These are phyloP conservation scores for Cataglyphis livida DNA, from an alignment of 2,888 invertebrate genomes.

Conservation along the genomic window DNA sequence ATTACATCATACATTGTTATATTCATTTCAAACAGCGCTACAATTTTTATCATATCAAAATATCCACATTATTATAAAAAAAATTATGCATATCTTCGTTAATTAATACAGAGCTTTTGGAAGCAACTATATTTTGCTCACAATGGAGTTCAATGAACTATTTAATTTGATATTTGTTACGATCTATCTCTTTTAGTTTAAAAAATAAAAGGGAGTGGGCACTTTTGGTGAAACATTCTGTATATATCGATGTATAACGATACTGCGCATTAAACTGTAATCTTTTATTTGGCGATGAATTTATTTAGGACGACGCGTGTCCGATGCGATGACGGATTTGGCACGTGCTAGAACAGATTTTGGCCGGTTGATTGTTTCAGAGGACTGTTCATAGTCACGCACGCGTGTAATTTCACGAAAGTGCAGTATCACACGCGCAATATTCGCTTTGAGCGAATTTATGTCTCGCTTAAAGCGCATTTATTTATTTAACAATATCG, in stretches of 20 bases:
- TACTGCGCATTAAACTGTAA: not conserved
- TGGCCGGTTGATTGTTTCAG: not conserved
- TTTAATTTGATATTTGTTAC: too few relatives aligned
- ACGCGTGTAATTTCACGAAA: constrained; percentile 31
- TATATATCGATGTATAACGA: not conserved
- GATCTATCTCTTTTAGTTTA: too few relatives aligned
- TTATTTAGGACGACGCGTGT: not conserved
- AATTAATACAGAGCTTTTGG: too few relatives aligned
- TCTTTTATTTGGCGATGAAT: not conserved
- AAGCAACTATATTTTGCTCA: too few relatives aligned
- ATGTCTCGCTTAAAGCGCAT: constrained; percentile 30
- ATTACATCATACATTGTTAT: too few relatives aligned
- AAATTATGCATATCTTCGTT: too few relatives aligned
- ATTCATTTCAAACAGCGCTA: too few relatives aligned
- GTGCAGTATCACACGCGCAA: not conserved
- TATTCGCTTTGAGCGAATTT: constrained; percentile 32
- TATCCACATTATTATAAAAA: too few relatives aligned
- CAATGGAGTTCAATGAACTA: too few relatives aligned
- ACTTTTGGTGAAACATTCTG: too few relatives aligned
- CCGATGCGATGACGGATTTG: not conserved
- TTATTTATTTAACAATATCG: constrained; percentile 23
- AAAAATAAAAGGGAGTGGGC: too few relatives aligned
- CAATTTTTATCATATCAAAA: too few relatives aligned
- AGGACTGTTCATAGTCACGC: not conserved
- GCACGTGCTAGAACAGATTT: not conserved